Base-by-base conservation (phyloP, 2,888 invertebrate genomes). In the Corbicula japonica region DNA sequence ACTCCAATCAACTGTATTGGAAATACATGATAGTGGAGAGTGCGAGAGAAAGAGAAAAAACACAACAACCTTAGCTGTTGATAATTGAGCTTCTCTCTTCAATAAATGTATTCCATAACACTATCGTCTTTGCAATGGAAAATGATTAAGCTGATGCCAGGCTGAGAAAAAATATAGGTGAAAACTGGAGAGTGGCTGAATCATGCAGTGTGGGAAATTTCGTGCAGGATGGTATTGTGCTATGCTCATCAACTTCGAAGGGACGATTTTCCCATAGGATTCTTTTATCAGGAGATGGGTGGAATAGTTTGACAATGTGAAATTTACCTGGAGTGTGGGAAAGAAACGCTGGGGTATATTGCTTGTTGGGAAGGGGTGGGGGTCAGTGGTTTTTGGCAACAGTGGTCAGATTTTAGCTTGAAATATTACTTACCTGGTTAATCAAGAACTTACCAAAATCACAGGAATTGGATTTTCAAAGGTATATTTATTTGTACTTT, bases 141-240 rank as follows among this genome's bases (percentile, higher is more conserved):
- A 58, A 32, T 56, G 56, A 56, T 35, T 58, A 38, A 35, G 35
- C 41, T 65, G 18, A 41, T 54, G 52, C 54, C 35, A 26, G 66
- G n/a, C n/a, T n/a, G n/a, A 54, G 66, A 52, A 28, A 38, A 61
- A 61, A 34, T 66, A 52, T 66, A 66, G 66, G 66, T 66, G 66
- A 54, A 66, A 54, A 66, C 54, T 66, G 23, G 26, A 38, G 38
- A 38, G 66, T 35, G 15, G 18, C 30, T 66, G 66, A 66, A 52
- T 66, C 66, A 66, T 52, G 54, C 66, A 66, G 66, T 66, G 66
- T 66, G 54, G 66, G 66, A 66, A 66, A 66, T 35, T 54, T 66
- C 66, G 66, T 66, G 66, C 66, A 41, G 54, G 41, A 48, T 8
- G 8, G 10, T 46, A 46, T 48, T 12, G 21, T 48, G 21, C 26